phyloP scores from a whole-genome alignment of 2,113 vertebrate species.

The Coracopsis vasa region DNA sequence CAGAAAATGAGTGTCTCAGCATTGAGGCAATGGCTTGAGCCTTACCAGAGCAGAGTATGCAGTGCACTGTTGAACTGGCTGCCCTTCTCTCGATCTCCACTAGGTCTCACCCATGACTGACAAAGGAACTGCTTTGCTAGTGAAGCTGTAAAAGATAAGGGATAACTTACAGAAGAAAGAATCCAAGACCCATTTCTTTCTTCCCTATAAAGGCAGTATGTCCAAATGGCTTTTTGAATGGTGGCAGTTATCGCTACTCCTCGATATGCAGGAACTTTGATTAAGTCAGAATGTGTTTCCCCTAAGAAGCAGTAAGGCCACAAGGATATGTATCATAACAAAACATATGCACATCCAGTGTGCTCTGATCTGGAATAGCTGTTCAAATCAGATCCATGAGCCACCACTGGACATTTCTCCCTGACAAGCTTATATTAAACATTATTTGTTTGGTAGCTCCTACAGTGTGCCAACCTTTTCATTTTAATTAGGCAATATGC shows the following conservation, averaged over 20 bases:
- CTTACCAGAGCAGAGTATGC: conserved; percentile 84
- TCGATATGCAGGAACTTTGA: not conserved
- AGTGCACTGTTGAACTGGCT: conserved; percentile 83
- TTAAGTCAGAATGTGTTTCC: not conserved
- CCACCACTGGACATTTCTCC: not conserved
- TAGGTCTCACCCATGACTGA: conserved; percentile 82
- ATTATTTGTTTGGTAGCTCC: not conserved
- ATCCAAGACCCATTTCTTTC: not conserved
- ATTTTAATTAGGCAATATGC: not conserved
- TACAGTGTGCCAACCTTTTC: not conserved
- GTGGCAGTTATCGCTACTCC: accelerated
- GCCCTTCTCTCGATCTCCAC: conserved; percentile 82
- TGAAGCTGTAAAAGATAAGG: conserved; percentile 73
- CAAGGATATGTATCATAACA: not conserved
- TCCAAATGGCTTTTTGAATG: not conserved
- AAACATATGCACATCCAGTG: not conserved
- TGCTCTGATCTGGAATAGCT: not conserved
- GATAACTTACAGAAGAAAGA: not conserved
- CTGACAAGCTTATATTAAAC: not conserved
- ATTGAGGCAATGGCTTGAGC: not conserved
- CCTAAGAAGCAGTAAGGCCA: not conserved
- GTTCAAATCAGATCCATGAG: not conserved
- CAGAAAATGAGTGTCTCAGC: not conserved
- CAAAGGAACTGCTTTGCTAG: conserved; percentile 85
- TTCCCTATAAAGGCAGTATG: not conserved